A percentile compares a stretch with the other conserved stretches of the same genome.
Conservation (phyloP, 2,113 vertebrate genomes). For the Fukomys damarensis region DNA sequence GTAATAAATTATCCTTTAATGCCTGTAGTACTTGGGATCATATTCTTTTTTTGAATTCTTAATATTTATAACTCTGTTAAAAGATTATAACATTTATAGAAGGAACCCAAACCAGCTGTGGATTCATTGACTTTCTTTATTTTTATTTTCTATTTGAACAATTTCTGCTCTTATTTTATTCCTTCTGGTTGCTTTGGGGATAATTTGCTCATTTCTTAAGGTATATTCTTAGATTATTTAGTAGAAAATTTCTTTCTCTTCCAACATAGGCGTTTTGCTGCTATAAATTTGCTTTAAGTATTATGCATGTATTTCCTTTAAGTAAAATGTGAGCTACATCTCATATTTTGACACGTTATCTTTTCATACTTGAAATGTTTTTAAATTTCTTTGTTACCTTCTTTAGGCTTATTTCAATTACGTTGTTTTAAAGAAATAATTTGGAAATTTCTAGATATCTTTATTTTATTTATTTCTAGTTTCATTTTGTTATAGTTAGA, state of each 20-base stretch:
- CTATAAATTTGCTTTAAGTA: background rate
- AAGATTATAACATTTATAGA: background rate
- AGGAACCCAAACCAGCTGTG: background rate
- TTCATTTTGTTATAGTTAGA: background rate
- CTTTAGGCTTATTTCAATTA: background rate
- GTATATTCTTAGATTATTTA: background rate
- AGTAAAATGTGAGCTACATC: background rate
- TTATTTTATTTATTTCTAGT: background rate
- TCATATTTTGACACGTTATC: background rate
- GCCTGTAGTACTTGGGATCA: background rate
- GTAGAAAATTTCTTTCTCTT: conserved; percentile 1
- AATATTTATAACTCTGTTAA: background rate
- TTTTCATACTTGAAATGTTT: conserved; percentile 46
- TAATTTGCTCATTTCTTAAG: conserved; percentile 39
- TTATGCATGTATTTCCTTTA: background rate
- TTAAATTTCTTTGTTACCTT: conserved; percentile 28
- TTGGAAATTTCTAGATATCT: background rate
- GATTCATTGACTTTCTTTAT: background rate
- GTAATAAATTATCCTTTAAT: background rate
- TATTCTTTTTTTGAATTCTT: conserved; percentile 8
- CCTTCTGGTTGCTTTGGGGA: background rate
- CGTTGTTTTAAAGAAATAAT: background rate
- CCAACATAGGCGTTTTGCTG: background rate
- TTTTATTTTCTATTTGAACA: background rate
- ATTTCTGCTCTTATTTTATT: conserved; percentile 24